phyloP scores from a whole-genome alignment of 2,888 invertebrate species.

The Rhaphigaster nebulosa region DNA sequence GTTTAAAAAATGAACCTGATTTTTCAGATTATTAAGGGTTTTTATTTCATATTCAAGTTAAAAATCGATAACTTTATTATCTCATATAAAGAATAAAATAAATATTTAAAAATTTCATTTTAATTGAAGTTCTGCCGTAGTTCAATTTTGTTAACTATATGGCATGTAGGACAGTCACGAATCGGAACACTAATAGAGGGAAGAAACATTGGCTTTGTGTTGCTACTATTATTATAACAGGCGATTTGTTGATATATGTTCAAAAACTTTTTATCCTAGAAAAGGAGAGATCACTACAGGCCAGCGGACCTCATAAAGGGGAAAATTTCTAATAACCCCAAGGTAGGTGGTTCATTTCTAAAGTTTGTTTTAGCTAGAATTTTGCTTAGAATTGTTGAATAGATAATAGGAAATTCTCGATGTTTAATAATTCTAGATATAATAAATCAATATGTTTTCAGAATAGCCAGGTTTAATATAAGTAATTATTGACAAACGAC shows the following conservation, averaged over 20 bases:
- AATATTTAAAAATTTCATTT: neutral
- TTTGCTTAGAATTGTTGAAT: conserved; percentile 33
- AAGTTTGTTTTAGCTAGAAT: conserved; percentile 33
- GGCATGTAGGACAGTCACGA: conserved; percentile 5
- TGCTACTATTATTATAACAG: conserved; percentile 40
- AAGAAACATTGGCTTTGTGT: conserved; percentile 44
- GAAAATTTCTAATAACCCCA: conserved; percentile 5
- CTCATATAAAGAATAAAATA: neutral
- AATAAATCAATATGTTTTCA: neutral
- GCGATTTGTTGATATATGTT: conserved; percentile 42
- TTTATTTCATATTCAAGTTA: neutral
- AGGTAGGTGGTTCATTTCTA: conserved; percentile 51
- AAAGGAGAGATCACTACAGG: conserved; percentile 13
- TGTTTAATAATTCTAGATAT: neutral
- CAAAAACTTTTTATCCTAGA: conserved; percentile 32
- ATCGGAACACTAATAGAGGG: conserved; percentile 8
- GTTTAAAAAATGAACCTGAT: conserved; percentile 2
- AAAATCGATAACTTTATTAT: neutral
- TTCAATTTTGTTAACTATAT: neutral
- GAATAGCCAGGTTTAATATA: neutral
- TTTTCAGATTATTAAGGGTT: neutral
- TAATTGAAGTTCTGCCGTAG: neutral
- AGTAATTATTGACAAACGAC: neutral
- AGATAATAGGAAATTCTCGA: neutral
- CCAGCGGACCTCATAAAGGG: conserved; percentile 20